A percentile compares a stretch with the other conserved stretches of the same genome.
phyloP scores from a whole-genome alignment of 2,888 invertebrate species.

The Dicycla oo region DNA sequence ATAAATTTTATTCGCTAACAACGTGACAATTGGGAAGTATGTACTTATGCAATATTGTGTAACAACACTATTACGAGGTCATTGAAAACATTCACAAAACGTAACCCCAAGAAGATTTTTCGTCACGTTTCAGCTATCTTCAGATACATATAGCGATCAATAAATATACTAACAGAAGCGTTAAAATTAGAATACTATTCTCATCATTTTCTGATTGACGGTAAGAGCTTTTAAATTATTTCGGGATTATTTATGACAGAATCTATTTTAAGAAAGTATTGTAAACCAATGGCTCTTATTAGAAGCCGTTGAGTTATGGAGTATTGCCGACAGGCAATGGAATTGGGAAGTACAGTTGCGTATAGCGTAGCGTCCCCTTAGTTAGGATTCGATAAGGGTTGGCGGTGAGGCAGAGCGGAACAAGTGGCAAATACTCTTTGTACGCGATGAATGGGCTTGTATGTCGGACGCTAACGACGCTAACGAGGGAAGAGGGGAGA shows the following conservation, averaged over 20 bases:
- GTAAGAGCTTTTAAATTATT: conserved; percentile 28
- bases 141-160: conserved; percentile 15
- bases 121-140: conserved; percentile 39
- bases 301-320: conserved; percentile 3
- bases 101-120: conserved; percentile 26
- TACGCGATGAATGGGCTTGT: conserved; percentile 73
- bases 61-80: conserved; percentile 13
- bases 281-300: conserved; percentile 13
- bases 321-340: conserved; percentile 25
- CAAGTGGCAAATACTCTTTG: conserved; percentile 80
- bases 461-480: conserved; percentile 55
- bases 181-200: conserved; percentile 34
- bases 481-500: conserved; percentile 51
- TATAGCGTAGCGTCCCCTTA: conserved; percentile 49
- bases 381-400: conserved; percentile 67
- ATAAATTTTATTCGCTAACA: conserved; percentile 23
- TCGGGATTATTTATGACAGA: conserved; percentile 39
- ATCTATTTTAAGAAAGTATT: conserved; percentile 38
- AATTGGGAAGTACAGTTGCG: conserved; percentile 46
- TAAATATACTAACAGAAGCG: conserved; percentile 9
- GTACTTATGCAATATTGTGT: conserved; percentile 18
- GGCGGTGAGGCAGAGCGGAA: conserved; percentile 72
- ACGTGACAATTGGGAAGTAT: conserved; percentile 22
- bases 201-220: conserved; percentile 32
- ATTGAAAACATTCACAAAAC: conserved; percentile 13